A percentile compares a stretch with the other conserved stretches of the same genome.
These are phyloP conservation scores for Chaenodraco wilsoni DNA, from an alignment of 2,797 vertebrate genomes.

Conservation along the genomic window DNA sequence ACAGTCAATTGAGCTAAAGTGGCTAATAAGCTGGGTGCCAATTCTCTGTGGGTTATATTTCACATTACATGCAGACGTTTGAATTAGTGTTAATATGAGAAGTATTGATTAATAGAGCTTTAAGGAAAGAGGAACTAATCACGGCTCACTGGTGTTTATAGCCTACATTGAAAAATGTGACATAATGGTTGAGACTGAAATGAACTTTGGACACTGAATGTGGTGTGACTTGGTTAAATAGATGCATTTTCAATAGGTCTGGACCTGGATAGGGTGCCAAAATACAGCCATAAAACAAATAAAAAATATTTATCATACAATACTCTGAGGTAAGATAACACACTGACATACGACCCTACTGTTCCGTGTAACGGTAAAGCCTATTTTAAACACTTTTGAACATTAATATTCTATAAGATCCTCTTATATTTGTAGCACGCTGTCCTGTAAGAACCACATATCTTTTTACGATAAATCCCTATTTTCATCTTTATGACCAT, in stretches of 20 bases:
- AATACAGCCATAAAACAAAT: not conserved
- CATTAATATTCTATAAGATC: too few species aligned
- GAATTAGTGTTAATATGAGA: constrained; percentile 20
- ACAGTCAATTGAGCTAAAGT: constrained; percentile 8
- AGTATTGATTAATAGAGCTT: constrained; percentile 20
- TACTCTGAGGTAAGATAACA: not conserved
- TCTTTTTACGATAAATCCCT: too few species aligned
- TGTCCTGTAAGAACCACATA: too few species aligned
- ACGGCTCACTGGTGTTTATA: constrained; percentile 10
- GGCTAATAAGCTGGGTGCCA: constrained; percentile 1
- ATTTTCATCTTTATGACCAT: too few species aligned
- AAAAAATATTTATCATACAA: not conserved
- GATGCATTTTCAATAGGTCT: not conserved
- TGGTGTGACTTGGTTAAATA: not conserved
- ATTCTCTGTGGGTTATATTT: constrained; percentile 1
- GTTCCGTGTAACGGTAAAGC: too few species aligned
- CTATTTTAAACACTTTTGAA: too few species aligned
- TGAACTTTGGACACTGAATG: not conserved
- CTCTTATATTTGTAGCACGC: too few species aligned
- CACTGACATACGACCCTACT: not conserved
- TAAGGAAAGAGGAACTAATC: constrained; percentile 20
- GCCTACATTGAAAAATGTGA: constrained; percentile 27
- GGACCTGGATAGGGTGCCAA: too few species aligned
- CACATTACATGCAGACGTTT: constrained; percentile 1
- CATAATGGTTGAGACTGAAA: not conserved